phyloP scores from a whole-genome alignment of 1,140 invertebrate species.

The Argopecten irradians region DNA sequence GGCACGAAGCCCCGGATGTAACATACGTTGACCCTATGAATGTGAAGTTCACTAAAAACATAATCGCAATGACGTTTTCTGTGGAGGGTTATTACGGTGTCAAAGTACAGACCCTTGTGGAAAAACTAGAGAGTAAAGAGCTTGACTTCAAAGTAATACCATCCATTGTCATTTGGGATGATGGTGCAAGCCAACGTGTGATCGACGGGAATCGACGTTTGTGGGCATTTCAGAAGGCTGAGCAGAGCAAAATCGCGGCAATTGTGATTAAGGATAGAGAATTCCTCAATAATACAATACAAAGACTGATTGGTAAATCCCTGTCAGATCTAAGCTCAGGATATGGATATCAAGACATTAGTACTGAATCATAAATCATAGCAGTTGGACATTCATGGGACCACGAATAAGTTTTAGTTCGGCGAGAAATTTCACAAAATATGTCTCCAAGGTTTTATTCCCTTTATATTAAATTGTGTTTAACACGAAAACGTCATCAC shows the following conservation, averaged over 20 bases:
- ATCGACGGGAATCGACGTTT: background rate
- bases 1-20: background rate
- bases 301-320: background rate
- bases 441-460: too few species aligned
- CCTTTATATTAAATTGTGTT: too few species aligned
- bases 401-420: too few species aligned
- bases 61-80: background rate
- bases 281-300: background rate
- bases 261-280: background rate
- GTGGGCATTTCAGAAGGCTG: background rate
- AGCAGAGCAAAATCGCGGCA: background rate
- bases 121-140: background rate
- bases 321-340: background rate
- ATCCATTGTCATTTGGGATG: background rate
- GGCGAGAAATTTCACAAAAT: too few species aligned
- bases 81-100: background rate
- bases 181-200: background rate
- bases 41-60: background rate
- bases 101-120: background rate
- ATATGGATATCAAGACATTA: too few species aligned
- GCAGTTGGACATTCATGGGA: too few species aligned
- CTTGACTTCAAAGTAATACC: background rate
- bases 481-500: too few species aligned
- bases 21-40: background rate
- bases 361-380: too few species aligned